These are phyloP conservation scores for Acheta domesticus DNA, from an alignment of 2,888 invertebrate species.

Conservation along the genomic window DNA sequence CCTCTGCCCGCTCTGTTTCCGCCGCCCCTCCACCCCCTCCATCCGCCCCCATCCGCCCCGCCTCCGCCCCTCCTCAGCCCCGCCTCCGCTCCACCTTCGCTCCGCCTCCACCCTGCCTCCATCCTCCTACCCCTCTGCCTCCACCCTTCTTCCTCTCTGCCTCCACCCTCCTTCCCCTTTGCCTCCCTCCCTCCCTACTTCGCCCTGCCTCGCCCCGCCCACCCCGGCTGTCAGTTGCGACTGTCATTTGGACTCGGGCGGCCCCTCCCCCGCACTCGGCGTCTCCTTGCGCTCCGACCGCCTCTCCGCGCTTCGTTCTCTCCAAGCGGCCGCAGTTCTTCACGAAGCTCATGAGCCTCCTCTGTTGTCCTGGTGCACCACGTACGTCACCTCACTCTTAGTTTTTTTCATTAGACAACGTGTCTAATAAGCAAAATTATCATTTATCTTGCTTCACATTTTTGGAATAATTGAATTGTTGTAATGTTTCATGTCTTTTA, in stretches of 20 bases:
- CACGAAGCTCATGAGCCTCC: background rate
- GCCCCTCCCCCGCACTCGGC: background rate
- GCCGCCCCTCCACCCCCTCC: background rate
- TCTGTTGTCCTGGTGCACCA: no score
- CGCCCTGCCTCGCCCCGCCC: background rate
- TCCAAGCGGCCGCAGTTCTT: background rate
- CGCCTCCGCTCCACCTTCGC: background rate
- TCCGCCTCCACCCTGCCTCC: background rate
- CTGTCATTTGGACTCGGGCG: background rate
- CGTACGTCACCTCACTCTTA: no score
- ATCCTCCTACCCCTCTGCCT: background rate
- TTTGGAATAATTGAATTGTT: no score
- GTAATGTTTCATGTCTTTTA: no score
- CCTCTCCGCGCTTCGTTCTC: no score
- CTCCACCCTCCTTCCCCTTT: background rate
- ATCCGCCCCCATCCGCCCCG: background rate
- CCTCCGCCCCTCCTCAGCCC: background rate
- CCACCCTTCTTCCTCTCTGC: background rate
- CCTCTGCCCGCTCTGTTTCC: background rate
- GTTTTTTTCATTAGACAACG: no score
- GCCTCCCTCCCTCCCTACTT: no score
- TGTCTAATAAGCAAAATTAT: no score
- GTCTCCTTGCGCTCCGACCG: background rate
- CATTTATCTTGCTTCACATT: no score
- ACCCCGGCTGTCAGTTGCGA: background rate